These are phyloP conservation scores for Littorina saxatilis DNA, from an alignment of 1,140 invertebrate species.

Conservation along the genomic window DNA sequence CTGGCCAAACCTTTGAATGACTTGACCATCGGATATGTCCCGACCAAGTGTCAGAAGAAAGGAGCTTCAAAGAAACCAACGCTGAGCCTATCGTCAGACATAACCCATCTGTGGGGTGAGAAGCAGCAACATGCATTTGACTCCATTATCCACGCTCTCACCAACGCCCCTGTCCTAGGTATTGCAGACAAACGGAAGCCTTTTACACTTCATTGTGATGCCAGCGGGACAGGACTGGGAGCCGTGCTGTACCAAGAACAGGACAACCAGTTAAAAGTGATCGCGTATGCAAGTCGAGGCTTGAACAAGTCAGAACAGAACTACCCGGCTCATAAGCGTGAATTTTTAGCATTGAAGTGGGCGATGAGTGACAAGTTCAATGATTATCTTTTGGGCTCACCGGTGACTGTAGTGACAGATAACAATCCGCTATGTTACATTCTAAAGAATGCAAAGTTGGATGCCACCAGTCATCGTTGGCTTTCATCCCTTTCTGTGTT, in stretches of 20 bases:
- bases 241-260: no score
- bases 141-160: background rate
- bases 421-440: no score
- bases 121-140: background rate
- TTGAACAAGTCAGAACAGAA: no score
- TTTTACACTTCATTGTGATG: conserved; percentile 11
- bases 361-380: background rate
- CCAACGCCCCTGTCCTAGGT: background rate
- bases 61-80: background rate
- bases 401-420: no score
- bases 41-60: background rate
- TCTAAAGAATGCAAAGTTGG: no score
- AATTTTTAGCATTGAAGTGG: no score
- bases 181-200: background rate
- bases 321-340: no score
- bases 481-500: conserved; percentile 36
- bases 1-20: background rate
- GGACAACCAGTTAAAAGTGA: no score
- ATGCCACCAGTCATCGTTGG: no score
- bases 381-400: background rate
- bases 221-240: background rate
- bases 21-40: background rate
- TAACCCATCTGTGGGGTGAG: background rate
- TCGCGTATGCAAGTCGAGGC: no score
- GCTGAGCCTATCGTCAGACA: background rate